Percentiles rank a stretch among this genome's conserved stretches.
Evolutionary conservation across 1,140 invertebrate species (phyloP).

Genomic region (Conopomorpha cramerella): DNA sequence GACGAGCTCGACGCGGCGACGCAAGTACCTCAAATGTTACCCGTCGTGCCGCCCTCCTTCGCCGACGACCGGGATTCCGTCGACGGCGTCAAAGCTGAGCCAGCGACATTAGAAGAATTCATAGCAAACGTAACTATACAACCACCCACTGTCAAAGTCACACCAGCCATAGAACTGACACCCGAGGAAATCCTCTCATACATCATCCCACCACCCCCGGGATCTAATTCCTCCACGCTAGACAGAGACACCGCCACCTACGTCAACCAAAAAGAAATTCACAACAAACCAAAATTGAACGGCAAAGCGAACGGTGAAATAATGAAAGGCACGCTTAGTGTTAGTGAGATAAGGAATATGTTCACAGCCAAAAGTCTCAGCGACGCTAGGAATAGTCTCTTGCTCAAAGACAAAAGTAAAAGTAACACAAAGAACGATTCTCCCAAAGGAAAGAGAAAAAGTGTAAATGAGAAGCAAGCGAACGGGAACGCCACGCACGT

Average conservation of each 20-base stretch:
- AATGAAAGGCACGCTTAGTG: conserved; percentile 51
- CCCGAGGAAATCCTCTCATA: conserved; percentile 79
- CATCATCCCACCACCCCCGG: conserved; percentile 80
- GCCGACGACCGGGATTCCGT: conserved; percentile 65
- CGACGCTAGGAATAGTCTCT: conserved; percentile 54
- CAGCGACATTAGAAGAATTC: conserved; percentile 74
- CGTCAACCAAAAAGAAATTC: conserved; percentile 27
- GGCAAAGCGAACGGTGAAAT: conserved; percentile 50
- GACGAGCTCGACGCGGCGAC: conserved; percentile 72
- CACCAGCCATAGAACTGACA: conserved; percentile 72
- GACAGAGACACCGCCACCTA: conserved; percentile 43
- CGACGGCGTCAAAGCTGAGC: too few relatives aligned
- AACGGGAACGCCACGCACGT: conserved; percentile 52
- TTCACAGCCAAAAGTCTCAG: conserved; percentile 52
- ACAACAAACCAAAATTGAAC: too few relatives aligned
- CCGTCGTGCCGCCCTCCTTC: conserved; percentile 73
- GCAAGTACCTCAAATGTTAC: conserved; percentile 65
- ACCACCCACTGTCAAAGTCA: conserved; percentile 71
- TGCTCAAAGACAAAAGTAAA: conserved; percentile 51
- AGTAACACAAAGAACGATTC: conserved; percentile 40
- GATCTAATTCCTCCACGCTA: conserved; percentile 45
- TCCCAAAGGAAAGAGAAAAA: conserved; percentile 52
- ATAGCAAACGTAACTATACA: conserved; percentile 82
- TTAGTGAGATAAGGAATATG: conserved; percentile 59
- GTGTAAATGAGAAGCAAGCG: conserved; percentile 33